These are phyloP conservation scores for Galeruca laticollis DNA, from an alignment of 2,888 invertebrate genomes.

Conservation along the genomic window DNA sequence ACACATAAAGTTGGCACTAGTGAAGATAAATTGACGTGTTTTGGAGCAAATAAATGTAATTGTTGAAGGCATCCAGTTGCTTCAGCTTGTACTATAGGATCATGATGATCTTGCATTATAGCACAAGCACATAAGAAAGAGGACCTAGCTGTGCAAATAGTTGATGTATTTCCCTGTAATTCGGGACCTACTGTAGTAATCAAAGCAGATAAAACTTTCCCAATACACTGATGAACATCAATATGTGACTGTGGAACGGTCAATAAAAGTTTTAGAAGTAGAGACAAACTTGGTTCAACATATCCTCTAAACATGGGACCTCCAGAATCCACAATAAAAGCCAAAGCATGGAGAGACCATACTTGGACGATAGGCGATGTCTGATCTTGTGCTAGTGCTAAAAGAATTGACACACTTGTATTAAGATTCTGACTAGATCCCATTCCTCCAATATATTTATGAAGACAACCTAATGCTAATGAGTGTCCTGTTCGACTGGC, in stretches of 20 bases:
- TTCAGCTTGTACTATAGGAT: conserved; percentile 94
- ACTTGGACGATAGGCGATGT: conserved; percentile 96
- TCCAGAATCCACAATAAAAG: conserved; percentile 96
- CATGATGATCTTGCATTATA: conserved; percentile 89
- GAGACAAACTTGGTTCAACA: conserved; percentile 92
- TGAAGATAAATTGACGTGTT: conserved; percentile 92
- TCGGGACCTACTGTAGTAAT: conserved; percentile 99
- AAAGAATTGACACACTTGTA: conserved; percentile 92
- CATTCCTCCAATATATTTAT: conserved; percentile 95
- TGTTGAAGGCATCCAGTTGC: conserved; percentile 97
- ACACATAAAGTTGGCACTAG: conserved; percentile 94
- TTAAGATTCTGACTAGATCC: conserved; percentile 95
- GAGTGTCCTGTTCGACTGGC: conserved; percentile 89
- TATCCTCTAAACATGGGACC: conserved; percentile 99
- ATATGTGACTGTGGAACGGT: conserved; percentile 91
- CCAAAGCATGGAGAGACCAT: conserved; percentile 96
- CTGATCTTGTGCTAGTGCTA: conserved; percentile 94
- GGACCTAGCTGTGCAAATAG: conserved; percentile 81
- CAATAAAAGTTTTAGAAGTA: conserved; percentile 89
- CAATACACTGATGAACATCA: conserved; percentile 93
- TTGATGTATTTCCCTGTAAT: conserved; percentile 85
- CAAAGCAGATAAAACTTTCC: conserved; percentile 91
- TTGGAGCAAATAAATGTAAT: conserved; percentile 96
- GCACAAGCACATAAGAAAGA: conserved; percentile 95
- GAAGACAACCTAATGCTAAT: conserved; percentile 94